Evolutionary conservation across 1,140 invertebrate species (phyloP).

Genomic region (Lepidotrigona ventralis): DNA sequence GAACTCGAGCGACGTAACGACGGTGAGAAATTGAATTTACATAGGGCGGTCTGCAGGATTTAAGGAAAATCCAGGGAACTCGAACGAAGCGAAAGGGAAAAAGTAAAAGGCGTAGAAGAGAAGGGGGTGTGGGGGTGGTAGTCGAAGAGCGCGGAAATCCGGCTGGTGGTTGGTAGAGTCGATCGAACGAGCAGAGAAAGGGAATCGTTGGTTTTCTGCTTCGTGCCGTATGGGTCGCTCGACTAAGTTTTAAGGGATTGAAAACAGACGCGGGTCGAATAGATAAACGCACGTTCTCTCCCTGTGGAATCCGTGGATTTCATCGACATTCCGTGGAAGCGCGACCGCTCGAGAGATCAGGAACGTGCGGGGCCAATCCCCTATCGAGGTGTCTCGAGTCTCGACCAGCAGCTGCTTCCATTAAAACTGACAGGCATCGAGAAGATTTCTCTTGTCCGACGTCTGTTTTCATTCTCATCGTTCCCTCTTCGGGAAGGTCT

Average conservation of each 20-base stretch:
- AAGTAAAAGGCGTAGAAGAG: constrained; percentile 31
- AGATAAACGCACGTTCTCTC: constrained; percentile 47
- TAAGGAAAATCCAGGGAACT: constrained; percentile 41
- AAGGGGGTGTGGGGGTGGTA: constrained; percentile 17
- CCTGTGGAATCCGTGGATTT: constrained; percentile 41
- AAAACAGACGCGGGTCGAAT: constrained; percentile 55
- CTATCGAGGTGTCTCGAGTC: constrained; percentile 43
- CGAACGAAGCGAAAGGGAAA: constrained; percentile 41
- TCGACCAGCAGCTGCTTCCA: not conserved
- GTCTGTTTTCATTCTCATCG: not conserved
- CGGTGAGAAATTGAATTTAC: constrained; percentile 47
- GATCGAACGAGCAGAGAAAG: constrained; percentile 47
- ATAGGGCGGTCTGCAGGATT: constrained; percentile 39
- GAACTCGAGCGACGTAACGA: constrained; percentile 45
- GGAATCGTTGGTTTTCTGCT: constrained; percentile 33
- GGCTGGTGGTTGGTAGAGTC: constrained; percentile 19
- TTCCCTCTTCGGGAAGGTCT: not conserved
- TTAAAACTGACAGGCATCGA: constrained; percentile 14
- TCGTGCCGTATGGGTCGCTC: constrained; percentile 38
- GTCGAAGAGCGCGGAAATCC: constrained; percentile 13
- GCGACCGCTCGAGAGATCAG: constrained; percentile 50
- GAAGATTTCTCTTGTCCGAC: constrained; percentile 12
- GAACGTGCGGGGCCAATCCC: constrained; percentile 47
- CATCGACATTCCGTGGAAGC: constrained; percentile 55
- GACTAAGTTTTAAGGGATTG: constrained; percentile 57